Evolutionary conservation across 2,113 vertebrate species (phyloP).

Genomic region (Cervus canadensis): DNA sequence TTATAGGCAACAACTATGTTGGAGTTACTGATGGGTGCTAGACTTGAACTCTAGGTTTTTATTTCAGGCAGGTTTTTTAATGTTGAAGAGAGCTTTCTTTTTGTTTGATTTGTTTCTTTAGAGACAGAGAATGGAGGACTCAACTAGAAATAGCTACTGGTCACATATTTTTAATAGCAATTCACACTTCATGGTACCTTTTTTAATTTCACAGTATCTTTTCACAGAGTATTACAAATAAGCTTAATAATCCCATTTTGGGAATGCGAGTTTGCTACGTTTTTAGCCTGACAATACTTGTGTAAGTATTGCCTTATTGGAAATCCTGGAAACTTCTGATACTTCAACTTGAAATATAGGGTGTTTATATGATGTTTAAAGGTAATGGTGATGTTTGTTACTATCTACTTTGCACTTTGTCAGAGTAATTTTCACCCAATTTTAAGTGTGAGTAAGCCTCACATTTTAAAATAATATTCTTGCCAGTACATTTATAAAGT

Average conservation of each 20-base stretch:
- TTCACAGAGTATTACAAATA: slow-evolving; percentile 60
- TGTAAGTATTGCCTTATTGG: slow-evolving; percentile 19
- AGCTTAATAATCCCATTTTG: slow-evolving; percentile 31
- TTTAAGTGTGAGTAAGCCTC: slow-evolving; percentile 59
- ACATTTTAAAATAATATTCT: slow-evolving; percentile 45
- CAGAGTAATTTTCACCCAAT: slow-evolving; percentile 22
- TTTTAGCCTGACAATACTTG: slow-evolving; percentile 45
- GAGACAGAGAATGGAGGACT: slow-evolving; percentile 13
- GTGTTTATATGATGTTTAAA: slow-evolving; percentile 10
- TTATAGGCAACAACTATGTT: not conserved
- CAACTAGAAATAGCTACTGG: slow-evolving; percentile 29
- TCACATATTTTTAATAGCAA: not conserved
- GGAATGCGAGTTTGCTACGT: slow-evolving; percentile 16
- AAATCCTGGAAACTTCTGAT: slow-evolving; percentile 35
- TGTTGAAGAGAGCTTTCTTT: not conserved
- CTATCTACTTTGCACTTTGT: slow-evolving; percentile 51
- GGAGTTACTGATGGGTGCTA: not conserved
- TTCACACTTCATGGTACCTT: slow-evolving; percentile 39
- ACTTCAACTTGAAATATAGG: not conserved
- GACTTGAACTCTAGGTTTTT: not conserved
- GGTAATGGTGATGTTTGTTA: not conserved
- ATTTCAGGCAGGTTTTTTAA: not conserved
- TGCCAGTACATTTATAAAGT: not conserved
- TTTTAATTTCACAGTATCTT: slow-evolving; percentile 33
- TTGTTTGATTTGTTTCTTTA: slow-evolving; percentile 5